These are phyloP conservation scores for Chlamydotis undulata DNA, from an alignment of 2,113 vertebrate genomes.

Conservation along the genomic window DNA sequence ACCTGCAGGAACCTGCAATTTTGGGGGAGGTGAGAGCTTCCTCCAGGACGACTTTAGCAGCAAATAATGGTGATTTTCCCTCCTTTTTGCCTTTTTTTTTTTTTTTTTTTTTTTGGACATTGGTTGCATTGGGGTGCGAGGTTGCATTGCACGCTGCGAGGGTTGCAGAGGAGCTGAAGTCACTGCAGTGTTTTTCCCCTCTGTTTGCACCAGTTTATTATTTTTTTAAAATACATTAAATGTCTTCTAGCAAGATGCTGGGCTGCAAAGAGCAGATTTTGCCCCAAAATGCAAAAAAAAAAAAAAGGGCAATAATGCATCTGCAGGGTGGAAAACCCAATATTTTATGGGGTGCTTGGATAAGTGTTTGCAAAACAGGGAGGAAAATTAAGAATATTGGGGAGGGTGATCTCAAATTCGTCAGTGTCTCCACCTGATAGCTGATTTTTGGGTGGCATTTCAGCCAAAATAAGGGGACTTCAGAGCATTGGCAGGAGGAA, in stretches of 20 bases:
- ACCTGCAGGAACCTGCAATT: not conserved
- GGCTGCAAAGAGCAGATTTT: not conserved
- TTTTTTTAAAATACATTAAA: too few relatives aligned
- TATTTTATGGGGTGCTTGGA: not conserved
- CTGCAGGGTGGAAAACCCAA: rapidly evolving
- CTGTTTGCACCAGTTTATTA: not conserved
- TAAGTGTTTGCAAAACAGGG: not conserved
- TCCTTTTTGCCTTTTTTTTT: not conserved
- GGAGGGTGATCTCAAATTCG: too few relatives aligned
- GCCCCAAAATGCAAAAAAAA: not conserved
- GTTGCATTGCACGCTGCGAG: rapidly evolving
- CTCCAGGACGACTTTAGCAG: not conserved
- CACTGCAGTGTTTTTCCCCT: rapidly evolving
- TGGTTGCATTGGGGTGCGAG: too few relatives aligned
- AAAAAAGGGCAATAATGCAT: not conserved
- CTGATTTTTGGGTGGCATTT: not conserved
- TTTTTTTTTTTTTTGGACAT: too few relatives aligned
- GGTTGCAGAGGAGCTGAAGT: not conserved
- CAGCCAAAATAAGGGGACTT: not conserved
- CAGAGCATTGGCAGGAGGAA: rapidly evolving
- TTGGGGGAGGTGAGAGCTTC: rapidly evolving
- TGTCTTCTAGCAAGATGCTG: rapidly evolving
- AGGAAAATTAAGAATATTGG: not conserved
- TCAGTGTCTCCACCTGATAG: rapidly evolving
- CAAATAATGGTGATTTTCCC: not conserved